Evolutionary conservation across 64 coral and sea anemone species (phyloP).

Genomic region (Actinia equina): DNA sequence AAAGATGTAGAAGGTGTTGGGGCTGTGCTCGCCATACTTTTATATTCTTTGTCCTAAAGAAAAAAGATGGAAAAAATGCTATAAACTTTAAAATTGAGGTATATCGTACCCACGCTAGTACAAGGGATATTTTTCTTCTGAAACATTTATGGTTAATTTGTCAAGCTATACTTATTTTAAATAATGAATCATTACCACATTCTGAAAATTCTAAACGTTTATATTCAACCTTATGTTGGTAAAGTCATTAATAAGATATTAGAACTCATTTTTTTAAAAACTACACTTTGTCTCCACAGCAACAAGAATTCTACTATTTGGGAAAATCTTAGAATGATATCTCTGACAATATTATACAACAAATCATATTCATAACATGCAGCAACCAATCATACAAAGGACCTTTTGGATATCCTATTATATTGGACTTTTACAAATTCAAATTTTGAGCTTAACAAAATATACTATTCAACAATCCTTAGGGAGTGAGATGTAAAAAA

Average conservation of each 20-base stretch:
- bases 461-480: not conserved
- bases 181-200: not conserved
- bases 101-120: not conserved
- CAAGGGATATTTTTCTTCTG: not conserved
- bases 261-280: not conserved
- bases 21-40: conserved; percentile 20
- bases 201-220: not conserved
- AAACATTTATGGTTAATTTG: not conserved
- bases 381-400: not conserved
- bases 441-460: conserved; percentile 1
- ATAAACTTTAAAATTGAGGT: not conserved
- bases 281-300: not conserved
- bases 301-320: not conserved
- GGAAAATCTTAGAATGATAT: not conserved
- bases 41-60: conserved; percentile 8
- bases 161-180: no score
- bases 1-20: conserved; percentile 3
- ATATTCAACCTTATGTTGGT: not conserved
- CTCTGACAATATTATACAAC: not conserved
- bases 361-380: not conserved
- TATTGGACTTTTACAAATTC: not conserved
- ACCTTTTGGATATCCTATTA: not conserved
- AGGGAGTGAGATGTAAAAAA: not conserved
- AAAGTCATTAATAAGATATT: not conserved
- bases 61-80: conserved; percentile 5